Base-by-base conservation (phyloP, 2,888 invertebrate genomes). In the Lithodes maja region DNA sequence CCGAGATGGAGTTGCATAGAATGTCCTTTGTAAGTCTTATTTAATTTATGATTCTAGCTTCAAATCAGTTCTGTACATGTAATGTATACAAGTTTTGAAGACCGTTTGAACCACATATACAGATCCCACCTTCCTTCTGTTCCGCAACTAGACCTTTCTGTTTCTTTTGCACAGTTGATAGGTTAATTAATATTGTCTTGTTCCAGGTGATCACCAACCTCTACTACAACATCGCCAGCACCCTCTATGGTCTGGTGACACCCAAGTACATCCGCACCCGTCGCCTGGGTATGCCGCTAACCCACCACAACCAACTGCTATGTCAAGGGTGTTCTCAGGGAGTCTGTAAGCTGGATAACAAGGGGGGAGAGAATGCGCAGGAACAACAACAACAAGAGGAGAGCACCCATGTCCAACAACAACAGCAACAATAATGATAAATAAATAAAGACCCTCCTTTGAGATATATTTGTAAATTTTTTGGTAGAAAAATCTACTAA, bases 131-230 rank as follows among this genome's bases (percentile, higher is more conserved):
- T 33, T 33, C 33, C 33, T 33, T 33, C 33, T 33, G 33, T 33
- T 33, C 33, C 33, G 33, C 33, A 33, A 33, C 33, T 33, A 33
- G n/a, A 2, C 55, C 61, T 2, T 68, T 53, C 61, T 12, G 3
- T 82, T 49, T 33, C 75, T n/a, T 15, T 49, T 12, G 17, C 55
- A 3, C 33, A 33, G 33, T 33, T 33, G 33, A 33, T 33, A 0
- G 33, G 33, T 33, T 33, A 61, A 61, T 61, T 7, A 61, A 61
- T 5, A 7, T 7, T 61, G 61, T 61, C 7, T 12, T 61, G 7
- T 61, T 61, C 1, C 87, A 90, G 90, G 90, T 90, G 5, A 88
- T 90, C 74, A 90, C 90, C 33, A 90, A 90, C 68, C 52, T 90
- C 78, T 90, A 87, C 87, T 90, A 90, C 78, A 87, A 85, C 71